Evolutionary conservation across 1,140 invertebrate species (phyloP).

Genomic region (Frieseomelitta varia): DNA sequence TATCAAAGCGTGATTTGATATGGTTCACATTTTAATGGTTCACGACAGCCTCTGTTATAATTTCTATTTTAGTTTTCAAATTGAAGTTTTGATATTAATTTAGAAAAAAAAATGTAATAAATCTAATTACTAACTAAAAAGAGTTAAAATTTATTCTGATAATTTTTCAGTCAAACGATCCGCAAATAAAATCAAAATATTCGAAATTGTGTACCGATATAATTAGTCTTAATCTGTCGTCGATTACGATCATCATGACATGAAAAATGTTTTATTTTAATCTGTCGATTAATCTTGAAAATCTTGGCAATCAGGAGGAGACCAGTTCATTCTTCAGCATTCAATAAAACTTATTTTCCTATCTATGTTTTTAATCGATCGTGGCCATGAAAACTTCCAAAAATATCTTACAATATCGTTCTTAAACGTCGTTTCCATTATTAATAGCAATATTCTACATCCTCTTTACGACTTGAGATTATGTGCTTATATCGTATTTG

Average conservation of each 20-base stretch:
- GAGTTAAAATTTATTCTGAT: too few relatives aligned
- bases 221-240: background rate
- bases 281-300: background rate
- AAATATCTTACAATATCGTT: background rate
- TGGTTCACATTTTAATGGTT: too few relatives aligned
- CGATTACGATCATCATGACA: background rate
- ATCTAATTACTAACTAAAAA: too few relatives aligned
- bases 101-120: too few relatives aligned
- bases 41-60: too few relatives aligned
- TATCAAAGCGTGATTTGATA: too few relatives aligned
- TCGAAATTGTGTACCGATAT: background rate
- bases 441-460: background rate
- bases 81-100: too few relatives aligned
- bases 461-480: background rate
- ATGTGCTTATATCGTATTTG: background rate
- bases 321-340: background rate
- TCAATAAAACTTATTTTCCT: conserved; percentile 9
- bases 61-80: too few relatives aligned
- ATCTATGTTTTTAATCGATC: background rate
- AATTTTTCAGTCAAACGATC: too few relatives aligned
- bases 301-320: background rate
- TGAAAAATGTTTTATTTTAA: background rate
- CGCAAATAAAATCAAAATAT: background rate
- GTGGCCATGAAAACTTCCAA: background rate
- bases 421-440: background rate